Conservation (phyloP, 2,797 vertebrate species). For the Myiotriccus ornatus region DNA sequence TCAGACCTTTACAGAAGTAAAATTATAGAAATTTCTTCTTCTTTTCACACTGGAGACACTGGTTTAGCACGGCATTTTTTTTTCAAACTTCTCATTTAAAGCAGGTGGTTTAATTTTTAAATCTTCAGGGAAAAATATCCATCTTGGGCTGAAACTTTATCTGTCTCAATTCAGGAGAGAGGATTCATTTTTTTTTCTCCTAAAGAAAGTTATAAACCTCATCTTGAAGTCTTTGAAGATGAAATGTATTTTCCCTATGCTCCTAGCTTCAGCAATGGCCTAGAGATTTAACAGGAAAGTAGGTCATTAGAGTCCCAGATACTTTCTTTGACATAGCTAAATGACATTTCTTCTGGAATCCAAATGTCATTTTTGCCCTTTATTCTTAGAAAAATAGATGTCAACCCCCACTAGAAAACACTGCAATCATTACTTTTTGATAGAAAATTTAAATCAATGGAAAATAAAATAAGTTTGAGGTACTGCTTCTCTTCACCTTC, state of each 20-base stretch:
- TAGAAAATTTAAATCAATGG: slow-evolving; percentile 23
- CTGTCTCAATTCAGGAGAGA: slow-evolving; percentile 40
- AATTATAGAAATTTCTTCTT: not conserved
- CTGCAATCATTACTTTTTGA: not conserved
- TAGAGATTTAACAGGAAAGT: slow-evolving; percentile 58
- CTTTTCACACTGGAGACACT: not conserved
- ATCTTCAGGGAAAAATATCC: slow-evolving; percentile 39
- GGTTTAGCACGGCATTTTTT: not conserved
- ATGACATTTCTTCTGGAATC: slow-evolving; percentile 51
- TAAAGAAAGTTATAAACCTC: slow-evolving; percentile 57
- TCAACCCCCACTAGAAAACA: slow-evolving; percentile 40
- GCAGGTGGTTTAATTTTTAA: slow-evolving; percentile 26
- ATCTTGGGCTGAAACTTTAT: slow-evolving; percentile 27
- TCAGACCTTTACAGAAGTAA: not conserved
- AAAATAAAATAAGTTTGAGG: slow-evolving; percentile 29
- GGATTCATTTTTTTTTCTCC: slow-evolving; percentile 22
- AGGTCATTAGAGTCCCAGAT: slow-evolving; percentile 42
- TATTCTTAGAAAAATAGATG: slow-evolving; percentile 46
- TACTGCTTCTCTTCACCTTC: not conserved
- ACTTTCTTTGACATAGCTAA: slow-evolving; percentile 50
- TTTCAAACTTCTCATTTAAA: slow-evolving; percentile 5
- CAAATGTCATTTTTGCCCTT: slow-evolving; percentile 48
- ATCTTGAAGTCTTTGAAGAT: slow-evolving; percentile 56
- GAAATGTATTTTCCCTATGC: slow-evolving; percentile 42
- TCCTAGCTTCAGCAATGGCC: slow-evolving; percentile 48